Evolutionary conservation across 2,888 invertebrate genomes (phyloP).

Genomic region (Ptychoptera contaminata): DNA sequence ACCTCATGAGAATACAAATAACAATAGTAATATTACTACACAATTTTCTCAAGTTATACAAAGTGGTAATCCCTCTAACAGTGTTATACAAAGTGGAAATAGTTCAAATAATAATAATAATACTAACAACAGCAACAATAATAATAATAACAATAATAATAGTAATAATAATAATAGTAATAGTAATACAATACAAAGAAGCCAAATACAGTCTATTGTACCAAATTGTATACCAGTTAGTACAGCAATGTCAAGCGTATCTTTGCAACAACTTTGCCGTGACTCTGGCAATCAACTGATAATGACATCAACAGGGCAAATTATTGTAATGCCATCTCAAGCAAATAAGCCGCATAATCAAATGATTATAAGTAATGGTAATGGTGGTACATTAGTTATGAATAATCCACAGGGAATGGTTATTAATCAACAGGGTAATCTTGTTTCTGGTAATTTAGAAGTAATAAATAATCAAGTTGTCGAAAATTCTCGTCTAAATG

Average conservation of each 20-base stretch:
- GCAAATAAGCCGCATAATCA: slow-evolving; percentile 9
- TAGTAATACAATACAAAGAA: slow-evolving; percentile 16
- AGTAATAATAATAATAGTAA: slow-evolving; percentile 1
- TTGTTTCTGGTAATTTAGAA: slow-evolving; percentile 8
- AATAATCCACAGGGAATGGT: slow-evolving; percentile 9
- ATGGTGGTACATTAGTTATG: slow-evolving; percentile 7
- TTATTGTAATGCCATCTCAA: slow-evolving; percentile 25
- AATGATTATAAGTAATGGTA: slow-evolving; percentile 14
- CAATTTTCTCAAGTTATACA: background rate
- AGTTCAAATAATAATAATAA: background rate
- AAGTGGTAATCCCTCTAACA: background rate
- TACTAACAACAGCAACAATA: background rate
- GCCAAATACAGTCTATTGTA: slow-evolving; percentile 8
- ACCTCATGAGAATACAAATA: background rate
- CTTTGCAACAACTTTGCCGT: slow-evolving; percentile 21
- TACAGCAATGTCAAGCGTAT: slow-evolving; percentile 12
- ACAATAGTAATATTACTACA: background rate
- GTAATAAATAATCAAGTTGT: slow-evolving; percentile 5
- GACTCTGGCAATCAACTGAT: slow-evolving; percentile 24
- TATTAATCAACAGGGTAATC: slow-evolving; percentile 6
- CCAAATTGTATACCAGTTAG: slow-evolving; percentile 16
- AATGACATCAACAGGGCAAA: slow-evolving; percentile 30
- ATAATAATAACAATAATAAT: background rate
- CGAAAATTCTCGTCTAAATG: slow-evolving; percentile 3
- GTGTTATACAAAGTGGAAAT: background rate